Conservation (phyloP, 1,140 invertebrate species). For the Phymorhynchus buccinoides region DNA sequence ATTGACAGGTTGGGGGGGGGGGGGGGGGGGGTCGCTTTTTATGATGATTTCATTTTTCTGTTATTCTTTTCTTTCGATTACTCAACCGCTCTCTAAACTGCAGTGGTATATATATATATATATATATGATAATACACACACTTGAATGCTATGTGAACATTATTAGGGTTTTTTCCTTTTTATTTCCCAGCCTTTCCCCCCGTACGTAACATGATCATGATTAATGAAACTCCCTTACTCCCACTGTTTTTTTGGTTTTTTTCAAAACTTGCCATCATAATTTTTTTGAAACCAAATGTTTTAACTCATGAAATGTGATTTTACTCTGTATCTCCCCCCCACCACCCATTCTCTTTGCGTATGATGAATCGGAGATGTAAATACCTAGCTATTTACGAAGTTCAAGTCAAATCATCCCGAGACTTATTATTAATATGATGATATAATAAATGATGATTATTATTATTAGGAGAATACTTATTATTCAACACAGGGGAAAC, state of each 20-base stretch:
- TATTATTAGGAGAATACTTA: too few species aligned
- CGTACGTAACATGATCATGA: constrained; percentile 19
- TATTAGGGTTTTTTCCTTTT: constrained; percentile 1
- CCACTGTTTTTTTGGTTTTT: neutral
- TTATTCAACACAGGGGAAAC: neutral
- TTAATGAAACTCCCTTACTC: neutral
- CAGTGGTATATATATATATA: neutral
- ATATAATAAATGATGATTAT: too few species aligned
- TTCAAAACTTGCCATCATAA: neutral
- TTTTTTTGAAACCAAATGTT: neutral
- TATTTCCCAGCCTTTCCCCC: neutral
- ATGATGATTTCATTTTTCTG: neutral
- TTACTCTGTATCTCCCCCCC: neutral
- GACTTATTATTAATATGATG: neutral
- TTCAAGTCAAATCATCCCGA: neutral
- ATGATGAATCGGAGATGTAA: constrained; percentile 17
- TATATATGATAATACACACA: too few species aligned
- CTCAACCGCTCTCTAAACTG: neutral
- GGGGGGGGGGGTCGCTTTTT: neutral
- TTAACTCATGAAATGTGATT: constrained; percentile 17
- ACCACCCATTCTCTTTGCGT: neutral
- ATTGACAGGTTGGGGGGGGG: neutral
- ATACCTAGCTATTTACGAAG: neutral
- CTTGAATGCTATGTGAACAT: constrained; percentile 8
- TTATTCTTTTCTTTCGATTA: neutral